Base-by-base conservation (phyloP, 64 coral and sea anemone genomes). In the Montipora efflorescens region DNA sequence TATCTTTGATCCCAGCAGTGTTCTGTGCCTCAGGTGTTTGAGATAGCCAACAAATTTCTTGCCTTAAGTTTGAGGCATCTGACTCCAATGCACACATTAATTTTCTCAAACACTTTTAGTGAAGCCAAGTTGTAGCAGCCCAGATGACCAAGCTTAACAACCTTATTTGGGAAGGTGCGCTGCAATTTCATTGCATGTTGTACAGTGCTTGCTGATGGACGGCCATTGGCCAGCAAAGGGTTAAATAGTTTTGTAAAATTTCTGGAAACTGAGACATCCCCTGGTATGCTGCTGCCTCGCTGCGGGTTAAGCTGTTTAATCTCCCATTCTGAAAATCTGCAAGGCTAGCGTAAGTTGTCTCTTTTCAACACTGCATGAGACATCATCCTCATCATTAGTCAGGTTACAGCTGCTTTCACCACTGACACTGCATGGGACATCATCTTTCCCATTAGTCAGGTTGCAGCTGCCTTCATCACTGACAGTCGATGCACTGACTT, bases 291-390 rank as follows among this genome's bases (percentile, higher is more conserved):
- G n/a, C n/a, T 20, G 14, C 45, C 47, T 87, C 66, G 7, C 44
- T 47, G 19, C 83, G 66, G 19, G 83, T 87, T 48, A 67, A n/a
- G 47, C 47, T 87, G 23, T 87, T 66, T 19, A 68, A 13, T 44
- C 25, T 75, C 9, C 73, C 73, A 75, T 75, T 75, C 22, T 43
- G 73, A 75, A 75, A 75, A 75, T 44, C 25, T 75, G 73, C 73
- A 23, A 28, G 36, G 25, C 25, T 28, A 28, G 25, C 6, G 73
- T 75, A 9, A 75, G 25, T 11, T 45, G 23, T 22, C 22, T 75
- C 73, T 45, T 12, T 22, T n/a, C 20, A 72, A 53, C 51, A 53
- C 51, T 53, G 51, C 51, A 53, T 53, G 51, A 9, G 51, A 53
- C 51, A 53, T 53, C 51, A 53, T 53, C 51, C 9, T 53, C 9